Evolutionary conservation across 2,797 vertebrate genomes (phyloP), one percentile per base, ranked within the genome.

Genomic region (Enteromius fasciolatus): DNA sequence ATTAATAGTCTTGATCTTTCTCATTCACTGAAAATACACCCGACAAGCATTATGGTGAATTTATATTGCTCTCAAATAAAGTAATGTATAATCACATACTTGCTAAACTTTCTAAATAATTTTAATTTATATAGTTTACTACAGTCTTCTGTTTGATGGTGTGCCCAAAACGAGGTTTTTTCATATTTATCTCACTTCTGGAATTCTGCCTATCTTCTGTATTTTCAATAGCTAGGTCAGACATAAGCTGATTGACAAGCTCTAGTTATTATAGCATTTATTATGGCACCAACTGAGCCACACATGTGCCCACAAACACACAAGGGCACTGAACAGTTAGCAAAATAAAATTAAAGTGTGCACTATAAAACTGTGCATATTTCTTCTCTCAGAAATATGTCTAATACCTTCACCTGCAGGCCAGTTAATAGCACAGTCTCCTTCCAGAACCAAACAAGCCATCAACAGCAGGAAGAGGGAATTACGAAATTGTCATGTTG

Each of bases 401-500:
- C 52, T n/a, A 39, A n/a, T 54, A 3, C 50, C 33, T 66, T 79
- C 4, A 82, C 80, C 59, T 84, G 72, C 76, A 77, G 3, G 11
- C 10, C 39, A 83, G 72, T 23, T 76, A 20, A 72, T 28, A 52
- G 25, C 44, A 78, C 5, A 7, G 11, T 39, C 31, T 31, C 3
- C 59, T 78, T 80, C 57, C 64, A 68, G 50, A 76, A 15, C 73
- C 74, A 67, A 74, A 72, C 67, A 75, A 68, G 17, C 46, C 46
- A 66, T 57, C 63, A 36, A 25, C 46, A 54, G 78, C 81, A 86
- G 83, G 85, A 88, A 88, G 69, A 67, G 80, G 77, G 69, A 77
- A 76, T 83, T 79, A 84, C 83, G 81, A 88, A 88, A 86, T 86
- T 81, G 83, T 82, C 75, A 78, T 79, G 82, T 82, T 81, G 79